phyloP scores from a whole-genome alignment of 2,797 vertebrate species.

The Oryzias dopingdopingensis region DNA sequence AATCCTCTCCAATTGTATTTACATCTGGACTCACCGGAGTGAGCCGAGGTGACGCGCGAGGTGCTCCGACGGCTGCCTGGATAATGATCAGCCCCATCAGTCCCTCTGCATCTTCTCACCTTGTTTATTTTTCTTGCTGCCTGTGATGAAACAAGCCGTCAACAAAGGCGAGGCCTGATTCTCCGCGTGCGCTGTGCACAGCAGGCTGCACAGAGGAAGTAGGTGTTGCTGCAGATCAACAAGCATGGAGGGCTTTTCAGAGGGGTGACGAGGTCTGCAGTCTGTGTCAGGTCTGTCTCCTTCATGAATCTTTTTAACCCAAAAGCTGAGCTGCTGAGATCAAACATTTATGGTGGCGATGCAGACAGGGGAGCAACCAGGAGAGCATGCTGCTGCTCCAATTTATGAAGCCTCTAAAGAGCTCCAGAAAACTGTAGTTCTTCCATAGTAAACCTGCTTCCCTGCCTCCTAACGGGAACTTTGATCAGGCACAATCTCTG shows the following conservation, averaged over 20 bases:
- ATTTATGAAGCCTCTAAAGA: no score
- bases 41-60: constrained; percentile 18
- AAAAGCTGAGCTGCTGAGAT: neutral
- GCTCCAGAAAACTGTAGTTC: no score
- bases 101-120: constrained; percentile 6
- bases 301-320: neutral
- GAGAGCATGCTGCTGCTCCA: no score
- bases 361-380: no score
- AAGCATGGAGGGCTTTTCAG: neutral
- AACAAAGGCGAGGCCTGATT: constrained; percentile 1
- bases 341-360: no score
- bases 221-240: constrained; percentile 8
- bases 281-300: neutral
- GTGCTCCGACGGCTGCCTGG: constrained; percentile 3
- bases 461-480: no score
- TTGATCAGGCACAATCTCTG: no score
- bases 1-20: constrained; percentile 38
- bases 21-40: constrained; percentile 17
- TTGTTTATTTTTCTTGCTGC: constrained; percentile 5
- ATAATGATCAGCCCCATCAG: constrained; percentile 15
- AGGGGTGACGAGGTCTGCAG: neutral
- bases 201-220: neutral
- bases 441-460: no score
- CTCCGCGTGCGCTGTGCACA: constrained; percentile 1
- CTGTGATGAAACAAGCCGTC: constrained; percentile 6